phyloP scores from a whole-genome alignment of 2,797 vertebrate species.

The Helostoma temminkii region DNA sequence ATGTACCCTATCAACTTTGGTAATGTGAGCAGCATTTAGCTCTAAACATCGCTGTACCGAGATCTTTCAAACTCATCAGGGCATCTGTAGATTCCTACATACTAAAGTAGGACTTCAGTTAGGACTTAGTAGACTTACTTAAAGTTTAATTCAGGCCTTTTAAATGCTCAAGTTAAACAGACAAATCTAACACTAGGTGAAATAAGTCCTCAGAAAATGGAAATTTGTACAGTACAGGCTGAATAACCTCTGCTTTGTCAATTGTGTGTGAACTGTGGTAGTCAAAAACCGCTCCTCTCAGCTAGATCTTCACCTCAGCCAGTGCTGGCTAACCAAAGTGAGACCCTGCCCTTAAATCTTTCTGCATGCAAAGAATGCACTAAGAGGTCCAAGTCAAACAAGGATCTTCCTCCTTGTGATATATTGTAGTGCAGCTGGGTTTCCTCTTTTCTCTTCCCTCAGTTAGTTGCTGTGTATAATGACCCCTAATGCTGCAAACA shows the following conservation, averaged over 20 bases:
- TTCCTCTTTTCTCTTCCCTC: constrained; percentile 25
- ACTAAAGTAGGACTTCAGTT: too few relatives aligned
- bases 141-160: not conserved
- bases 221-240: constrained; percentile 6
- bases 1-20: not conserved
- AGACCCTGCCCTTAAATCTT: constrained; percentile 67
- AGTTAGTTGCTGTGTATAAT: constrained; percentile 22
- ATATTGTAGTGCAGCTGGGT: constrained; percentile 32
- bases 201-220: not conserved
- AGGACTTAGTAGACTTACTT: too few relatives aligned
- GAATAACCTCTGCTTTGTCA: constrained; percentile 35
- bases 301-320: constrained; percentile 53
- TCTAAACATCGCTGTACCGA: too few relatives aligned
- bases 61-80: too few relatives aligned
- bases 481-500: constrained; percentile 40
- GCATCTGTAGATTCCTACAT: too few relatives aligned
- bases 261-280: constrained; percentile 25
- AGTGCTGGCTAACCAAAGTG: constrained; percentile 53
- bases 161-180: not conserved
- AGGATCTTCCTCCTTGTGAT: constrained; percentile 64
- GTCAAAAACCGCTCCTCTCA: constrained; percentile 38
- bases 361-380: constrained; percentile 71
- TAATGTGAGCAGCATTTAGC: not conserved
- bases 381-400: constrained; percentile 68
- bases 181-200: not conserved